These are phyloP conservation scores for Troides helena DNA, from an alignment of 2,888 invertebrate genomes.

Conservation along the genomic window DNA sequence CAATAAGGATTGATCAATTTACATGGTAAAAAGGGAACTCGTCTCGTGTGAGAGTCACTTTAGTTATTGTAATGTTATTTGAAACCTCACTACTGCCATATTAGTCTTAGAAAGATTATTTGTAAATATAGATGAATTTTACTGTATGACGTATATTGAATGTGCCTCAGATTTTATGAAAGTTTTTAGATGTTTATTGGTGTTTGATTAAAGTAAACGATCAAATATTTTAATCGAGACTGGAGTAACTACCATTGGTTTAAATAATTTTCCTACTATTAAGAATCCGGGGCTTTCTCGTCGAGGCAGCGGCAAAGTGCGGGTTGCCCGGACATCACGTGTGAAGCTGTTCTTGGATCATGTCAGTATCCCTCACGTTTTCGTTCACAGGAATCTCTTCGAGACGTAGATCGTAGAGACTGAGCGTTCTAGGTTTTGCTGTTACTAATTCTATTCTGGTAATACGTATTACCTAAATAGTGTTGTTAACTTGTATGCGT, in stretches of 20 bases:
- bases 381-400: too few species aligned
- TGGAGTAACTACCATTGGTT: slow-evolving; percentile 46
- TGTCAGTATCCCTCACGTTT: too few species aligned
- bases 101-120: slow-evolving; percentile 55
- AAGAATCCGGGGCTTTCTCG: too few species aligned
- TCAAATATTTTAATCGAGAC: slow-evolving; percentile 50
- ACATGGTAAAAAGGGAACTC: slow-evolving; percentile 22
- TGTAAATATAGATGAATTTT: slow-evolving; percentile 60
- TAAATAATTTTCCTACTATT: slow-evolving; percentile 32
- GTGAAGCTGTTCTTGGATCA: too few species aligned
- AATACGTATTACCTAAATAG: neutral
- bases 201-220: slow-evolving; percentile 50
- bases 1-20: neutral
- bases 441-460: too few species aligned
- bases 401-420: too few species aligned
- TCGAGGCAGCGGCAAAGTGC: too few species aligned
- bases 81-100: slow-evolving; percentile 77
- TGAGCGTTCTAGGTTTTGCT: too few species aligned
- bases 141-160: slow-evolving; percentile 70
- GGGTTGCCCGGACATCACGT: too few species aligned
- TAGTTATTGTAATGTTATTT: slow-evolving; percentile 47
- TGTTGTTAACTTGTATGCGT: slow-evolving; percentile 6
- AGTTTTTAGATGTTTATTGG: slow-evolving; percentile 61
- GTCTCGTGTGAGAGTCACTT: slow-evolving; percentile 38
- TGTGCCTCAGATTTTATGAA: slow-evolving; percentile 77